Evolutionary conservation across 2,797 vertebrate species (phyloP), one percentile per base, ranked within the genome.

Genomic region (Paramormyrops hopkinsi): DNA sequence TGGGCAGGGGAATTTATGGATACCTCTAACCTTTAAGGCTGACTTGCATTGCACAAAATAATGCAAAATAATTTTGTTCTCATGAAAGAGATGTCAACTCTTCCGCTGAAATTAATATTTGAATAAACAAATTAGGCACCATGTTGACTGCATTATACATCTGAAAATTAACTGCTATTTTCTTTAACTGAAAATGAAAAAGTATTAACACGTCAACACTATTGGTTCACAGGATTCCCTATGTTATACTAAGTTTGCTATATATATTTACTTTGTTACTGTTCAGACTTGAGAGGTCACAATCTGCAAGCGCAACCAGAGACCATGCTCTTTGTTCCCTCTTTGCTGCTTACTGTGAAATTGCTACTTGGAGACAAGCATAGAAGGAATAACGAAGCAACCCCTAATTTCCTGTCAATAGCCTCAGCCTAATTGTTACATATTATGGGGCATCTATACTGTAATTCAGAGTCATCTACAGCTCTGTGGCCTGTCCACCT

Each of bases 351-450:
- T 89, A 54, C 41, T 19, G 79, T 46, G 46, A 89, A 89, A 89
- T 89, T 89, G 79, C 87, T 82, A 86, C 89, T 89, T 91, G 88
- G 69, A 87, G 89, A 91, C 92, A 92, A 89, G 89, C 90, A 88
- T 90, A 88, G 85, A 89, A 89, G 88, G 89, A 79, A 91, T 90
- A 89, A 88, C 54, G 91, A 89, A 90, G 92, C 91, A 96, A 91
- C 95, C 95, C 91, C 93, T 94, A 91, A 96, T 96, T 96, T 96
- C 93, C 94, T 92, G 93, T 91, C 92, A 94, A 93, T 93, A 93
- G 93, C 92, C 90, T 94, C 92, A 94, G 90, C 90, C 92, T 95
- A 95, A 94, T 95, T 94, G 92, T 92, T 90, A 94, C 88, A 86
- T 92, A 92, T 91, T 91, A 89, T 73, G 89, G 90, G 89, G 89